phyloP scores from a whole-genome alignment of 2,113 vertebrate genomes.

The Sinocyclocheilus anophthalmus region DNA sequence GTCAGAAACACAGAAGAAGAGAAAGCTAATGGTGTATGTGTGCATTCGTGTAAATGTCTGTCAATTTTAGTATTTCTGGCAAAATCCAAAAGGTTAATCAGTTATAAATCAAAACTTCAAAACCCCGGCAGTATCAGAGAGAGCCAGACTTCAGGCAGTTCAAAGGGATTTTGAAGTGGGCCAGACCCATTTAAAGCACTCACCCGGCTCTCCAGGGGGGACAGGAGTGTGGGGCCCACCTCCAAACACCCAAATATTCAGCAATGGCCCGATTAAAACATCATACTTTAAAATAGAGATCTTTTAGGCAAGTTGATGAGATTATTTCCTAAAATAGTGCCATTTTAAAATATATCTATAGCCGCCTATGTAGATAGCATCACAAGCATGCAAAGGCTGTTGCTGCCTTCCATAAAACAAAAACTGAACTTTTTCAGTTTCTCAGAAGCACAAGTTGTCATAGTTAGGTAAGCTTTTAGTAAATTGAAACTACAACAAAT shows the following conservation, averaged over 20 bases:
- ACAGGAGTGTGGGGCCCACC: constrained; percentile 31
- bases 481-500: neutral
- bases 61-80: constrained; percentile 26
- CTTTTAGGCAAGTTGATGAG: neutral
- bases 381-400: neutral
- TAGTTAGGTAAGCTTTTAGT: neutral
- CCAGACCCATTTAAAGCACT: constrained; percentile 55
- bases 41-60: neutral
- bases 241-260: constrained; percentile 30
- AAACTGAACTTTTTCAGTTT: neutral
- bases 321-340: neutral
- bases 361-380: neutral
- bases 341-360: neutral
- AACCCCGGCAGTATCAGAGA: constrained; percentile 61
- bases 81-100: constrained; percentile 66
- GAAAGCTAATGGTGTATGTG: neutral
- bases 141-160: constrained; percentile 70
- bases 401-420: neutral
- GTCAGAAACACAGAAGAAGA: neutral
- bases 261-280: constrained; percentile 20
- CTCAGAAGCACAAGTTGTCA: neutral
- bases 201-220: constrained; percentile 32
- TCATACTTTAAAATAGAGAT: constrained; percentile 17
- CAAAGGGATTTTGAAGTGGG: constrained; percentile 69
- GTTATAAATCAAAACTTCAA: constrained; percentile 62